Evolutionary conservation across 2,888 invertebrate genomes (phyloP).

Genomic region (Chymomyza amoena): DNA sequence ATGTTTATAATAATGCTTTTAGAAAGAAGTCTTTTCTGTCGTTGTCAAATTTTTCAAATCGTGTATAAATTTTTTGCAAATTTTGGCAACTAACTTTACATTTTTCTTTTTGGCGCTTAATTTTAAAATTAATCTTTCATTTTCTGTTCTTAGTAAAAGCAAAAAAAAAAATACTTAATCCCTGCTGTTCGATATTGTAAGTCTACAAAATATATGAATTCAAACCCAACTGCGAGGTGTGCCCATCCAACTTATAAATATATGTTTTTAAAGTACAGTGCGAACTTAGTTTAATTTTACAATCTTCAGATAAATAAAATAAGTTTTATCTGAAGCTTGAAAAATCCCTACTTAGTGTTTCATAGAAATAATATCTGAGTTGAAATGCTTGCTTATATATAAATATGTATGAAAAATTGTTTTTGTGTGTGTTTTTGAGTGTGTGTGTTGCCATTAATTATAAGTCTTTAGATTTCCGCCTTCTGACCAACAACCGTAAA

Average conservation of each 20-base stretch:
- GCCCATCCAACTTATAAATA: slow-evolving; percentile 40
- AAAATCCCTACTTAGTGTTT: background rate
- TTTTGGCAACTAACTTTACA: background rate
- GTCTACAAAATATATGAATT: slow-evolving; percentile 34
- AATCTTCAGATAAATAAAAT: background rate
- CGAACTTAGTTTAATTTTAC: slow-evolving; percentile 40
- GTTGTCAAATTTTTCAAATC: slow-evolving; percentile 14
- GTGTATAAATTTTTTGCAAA: background rate
- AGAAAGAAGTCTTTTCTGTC: slow-evolving; percentile 62
- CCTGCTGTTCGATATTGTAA: slow-evolving; percentile 55
- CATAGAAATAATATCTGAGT: slow-evolving; percentile 43
- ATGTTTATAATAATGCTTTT: slow-evolving; percentile 57
- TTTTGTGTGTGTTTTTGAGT: background rate
- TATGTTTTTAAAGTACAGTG: slow-evolving; percentile 53
- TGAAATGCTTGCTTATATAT: slow-evolving; percentile 23
- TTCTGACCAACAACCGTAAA: slow-evolving; percentile 75
- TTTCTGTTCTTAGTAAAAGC: background rate
- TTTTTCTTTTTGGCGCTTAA: background rate
- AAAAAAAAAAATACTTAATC: slow-evolving; percentile 58
- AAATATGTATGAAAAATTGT: background rate
- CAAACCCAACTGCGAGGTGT: slow-evolving; percentile 54
- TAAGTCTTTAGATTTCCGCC: slow-evolving; percentile 70
- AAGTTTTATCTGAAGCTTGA: background rate
- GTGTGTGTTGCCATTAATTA: slow-evolving; percentile 31
- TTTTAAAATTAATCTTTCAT: background rate